phyloP scores from a whole-genome alignment of 2,797 vertebrate genomes.

The Coreius guichenoti region DNA sequence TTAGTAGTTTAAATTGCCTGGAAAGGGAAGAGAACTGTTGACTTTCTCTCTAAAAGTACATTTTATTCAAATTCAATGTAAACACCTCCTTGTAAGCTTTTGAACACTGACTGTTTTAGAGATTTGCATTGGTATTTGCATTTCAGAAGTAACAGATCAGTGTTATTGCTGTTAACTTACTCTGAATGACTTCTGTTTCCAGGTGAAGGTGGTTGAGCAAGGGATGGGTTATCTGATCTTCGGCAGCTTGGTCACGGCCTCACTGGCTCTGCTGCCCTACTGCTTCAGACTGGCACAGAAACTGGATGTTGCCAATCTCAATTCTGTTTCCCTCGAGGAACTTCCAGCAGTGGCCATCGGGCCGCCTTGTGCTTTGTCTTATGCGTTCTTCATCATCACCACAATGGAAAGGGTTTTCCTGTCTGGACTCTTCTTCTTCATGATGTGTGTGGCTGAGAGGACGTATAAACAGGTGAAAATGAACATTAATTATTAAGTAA shows the following conservation, averaged over 20 bases:
- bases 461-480: conserved; percentile 92
- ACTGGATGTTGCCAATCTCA: conserved; percentile 81
- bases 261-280: conserved; percentile 87
- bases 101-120: not conserved
- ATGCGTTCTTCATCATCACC: conserved; percentile 84
- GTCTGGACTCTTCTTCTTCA: conserved; percentile 96
- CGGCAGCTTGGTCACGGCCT: conserved; percentile 85
- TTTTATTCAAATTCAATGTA: conserved; percentile 10
- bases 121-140: conserved; percentile 29
- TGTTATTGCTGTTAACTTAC: not conserved
- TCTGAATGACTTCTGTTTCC: conserved; percentile 25
- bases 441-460: conserved; percentile 98
- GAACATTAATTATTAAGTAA: not conserved
- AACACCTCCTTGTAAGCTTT: conserved; percentile 4
- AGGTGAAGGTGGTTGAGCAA: conserved; percentile 95
- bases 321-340: conserved; percentile 77
- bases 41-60: not conserved
- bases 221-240: conserved; percentile 91
- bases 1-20: not conserved
- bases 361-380: conserved; percentile 66
- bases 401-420: conserved; percentile 90
- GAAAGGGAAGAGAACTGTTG: conserved; percentile 4
- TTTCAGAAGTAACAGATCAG: not conserved
- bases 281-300: conserved; percentile 84
- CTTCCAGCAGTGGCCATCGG: conserved; percentile 82